phyloP scores from a whole-genome alignment of 2,113 vertebrate species.

The Phylloscopus trochiloides region DNA sequence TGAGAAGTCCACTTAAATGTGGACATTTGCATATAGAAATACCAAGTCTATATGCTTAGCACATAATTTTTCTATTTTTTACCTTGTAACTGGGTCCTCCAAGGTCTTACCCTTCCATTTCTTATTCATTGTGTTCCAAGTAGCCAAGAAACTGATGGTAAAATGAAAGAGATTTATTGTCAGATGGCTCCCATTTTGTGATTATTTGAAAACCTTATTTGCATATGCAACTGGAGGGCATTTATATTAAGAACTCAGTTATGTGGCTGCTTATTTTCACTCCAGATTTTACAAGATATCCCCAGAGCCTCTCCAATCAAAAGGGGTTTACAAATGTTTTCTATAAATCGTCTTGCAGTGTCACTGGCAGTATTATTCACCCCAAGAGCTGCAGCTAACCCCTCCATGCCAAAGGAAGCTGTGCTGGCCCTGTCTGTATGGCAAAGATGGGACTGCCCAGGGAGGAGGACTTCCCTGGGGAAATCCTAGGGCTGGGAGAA shows the following conservation, averaged over 20 bases:
- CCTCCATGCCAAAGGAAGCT: background rate
- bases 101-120: background rate
- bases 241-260: background rate
- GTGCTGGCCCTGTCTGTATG: background rate
- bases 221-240: background rate
- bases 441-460: background rate
- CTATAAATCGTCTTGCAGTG: background rate
- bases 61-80: background rate
- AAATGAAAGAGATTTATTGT: background rate
- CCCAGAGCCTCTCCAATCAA: background rate
- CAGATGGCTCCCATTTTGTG: background rate
- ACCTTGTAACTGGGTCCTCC: background rate
- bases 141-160: background rate
- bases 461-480: background rate
- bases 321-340: background rate
- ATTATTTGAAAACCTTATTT: background rate
- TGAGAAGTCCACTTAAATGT: background rate
- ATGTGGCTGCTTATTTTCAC: background rate
- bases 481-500: background rate
- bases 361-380: background rate
- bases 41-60: background rate
- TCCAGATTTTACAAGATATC: background rate
- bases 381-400: background rate
- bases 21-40: background rate
- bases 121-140: background rate